phyloP scores from a whole-genome alignment of 2,113 vertebrate species.

The Polyodon spathula region DNA sequence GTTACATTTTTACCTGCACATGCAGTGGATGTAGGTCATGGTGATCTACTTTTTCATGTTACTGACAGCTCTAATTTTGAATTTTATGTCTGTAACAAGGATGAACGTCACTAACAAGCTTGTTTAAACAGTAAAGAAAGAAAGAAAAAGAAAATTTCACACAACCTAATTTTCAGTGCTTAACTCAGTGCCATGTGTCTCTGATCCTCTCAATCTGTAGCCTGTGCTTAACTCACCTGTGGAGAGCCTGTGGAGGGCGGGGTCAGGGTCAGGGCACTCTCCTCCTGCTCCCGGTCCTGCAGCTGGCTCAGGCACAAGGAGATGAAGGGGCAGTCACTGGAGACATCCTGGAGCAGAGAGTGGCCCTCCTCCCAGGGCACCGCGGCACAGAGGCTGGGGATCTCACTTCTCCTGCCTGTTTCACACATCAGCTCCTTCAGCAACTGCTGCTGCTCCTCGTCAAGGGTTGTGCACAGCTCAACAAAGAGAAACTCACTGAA shows the following conservation, averaged over 20 bases:
- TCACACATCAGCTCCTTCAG: constrained; percentile 50
- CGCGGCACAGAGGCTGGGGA: not conserved
- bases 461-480: constrained; percentile 33
- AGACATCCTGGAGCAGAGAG: constrained; percentile 32
- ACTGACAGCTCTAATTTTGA: too few relatives aligned
- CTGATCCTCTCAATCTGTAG: too few relatives aligned
- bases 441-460: constrained; percentile 40
- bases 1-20: too few relatives aligned
- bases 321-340: constrained; percentile 9
- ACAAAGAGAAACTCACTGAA: constrained; percentile 45
- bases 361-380: constrained; percentile 38
- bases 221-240: not conserved
- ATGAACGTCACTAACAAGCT: not conserved
- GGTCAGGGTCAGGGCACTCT: not conserved
- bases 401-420: constrained; percentile 30
- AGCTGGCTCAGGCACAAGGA: not conserved
- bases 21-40: too few relatives aligned
- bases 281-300: not conserved
- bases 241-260: not conserved
- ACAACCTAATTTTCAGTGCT: too few relatives aligned
- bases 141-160: not conserved
- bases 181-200: too few relatives aligned
- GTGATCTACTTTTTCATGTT: too few relatives aligned
- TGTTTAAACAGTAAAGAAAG: not conserved
- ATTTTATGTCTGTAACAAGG: too few relatives aligned